Base-by-base conservation (phyloP, 1,140 invertebrate genomes). In the Bactericera cockerelli region DNA sequence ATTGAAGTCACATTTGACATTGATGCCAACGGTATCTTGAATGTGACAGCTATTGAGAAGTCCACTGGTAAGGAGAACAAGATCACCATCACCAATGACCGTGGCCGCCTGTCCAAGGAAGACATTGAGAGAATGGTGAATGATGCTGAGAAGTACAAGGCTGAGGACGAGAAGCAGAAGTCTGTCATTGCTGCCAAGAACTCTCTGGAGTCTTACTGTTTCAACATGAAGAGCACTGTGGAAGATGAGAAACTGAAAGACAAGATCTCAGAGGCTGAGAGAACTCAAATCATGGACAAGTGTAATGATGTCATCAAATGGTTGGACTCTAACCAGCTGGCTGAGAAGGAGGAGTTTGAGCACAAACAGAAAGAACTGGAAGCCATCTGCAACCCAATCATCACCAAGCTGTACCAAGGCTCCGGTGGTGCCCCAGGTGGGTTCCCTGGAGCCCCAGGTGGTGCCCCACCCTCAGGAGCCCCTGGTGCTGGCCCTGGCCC, bases 61-160 rank as follows among this genome's bases (percentile, higher is more conserved):
- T 93, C 84, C 2, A 95, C 93, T 61, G 93, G 93, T 67, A 94
- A 93, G 72, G 87, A 92, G 68, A 97, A 96, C 75, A 95, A 95
- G 74, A 97, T 98, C 71, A 96, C 91, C 36, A 97, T 98, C 66
- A 96, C 91, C 67, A 98, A 98, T 70, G 94, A 98, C 76, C 96
- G 96, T 74, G 93, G 93, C 63, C 85, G 94, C 66, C 78, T 98
- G 0, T 88, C 83, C 68, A 96, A 97, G 75, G 92, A 95, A 67
- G 93, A 98, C 64, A n/a, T n/a, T n/a, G n/a, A n/a, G n/a, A n/a
- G n/a, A n/a, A n/a, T n/a, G n/a, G n/a, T n/a, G n/a, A n/a, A 98
- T 61, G 94, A 98, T 65, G 93, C 93, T 16, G 92, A 97, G 70
- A 91, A 89, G 69, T 98, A 91, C 79, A 84, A 88, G 65, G 83